These are phyloP conservation scores for Drosophila sp. DNA, from an alignment of 1,140 invertebrate genomes.

Conservation along the genomic window DNA sequence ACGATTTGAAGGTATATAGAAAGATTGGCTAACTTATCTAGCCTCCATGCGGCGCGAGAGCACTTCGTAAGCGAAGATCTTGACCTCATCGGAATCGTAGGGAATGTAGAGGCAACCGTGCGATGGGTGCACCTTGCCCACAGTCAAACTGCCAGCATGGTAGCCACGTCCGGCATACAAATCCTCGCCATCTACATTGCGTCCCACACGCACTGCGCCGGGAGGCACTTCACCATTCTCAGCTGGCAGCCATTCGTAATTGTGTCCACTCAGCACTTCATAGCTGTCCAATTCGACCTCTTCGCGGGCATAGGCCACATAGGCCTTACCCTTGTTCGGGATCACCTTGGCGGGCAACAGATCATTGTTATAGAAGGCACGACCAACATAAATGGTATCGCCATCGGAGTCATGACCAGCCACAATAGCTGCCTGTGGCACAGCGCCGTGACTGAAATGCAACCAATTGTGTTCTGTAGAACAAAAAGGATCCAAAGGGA, in stretches of 20 bases:
- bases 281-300: slow-evolving; percentile 71
- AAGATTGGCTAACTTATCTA: slow-evolving; percentile 37
- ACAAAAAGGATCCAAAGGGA: background rate
- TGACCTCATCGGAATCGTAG: slow-evolving; percentile 87
- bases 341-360: slow-evolving; percentile 90
- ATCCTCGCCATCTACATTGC: slow-evolving; percentile 85
- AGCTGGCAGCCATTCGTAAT: slow-evolving; percentile 84
- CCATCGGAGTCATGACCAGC: slow-evolving; percentile 90
- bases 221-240: slow-evolving; percentile 84
- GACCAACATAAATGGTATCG: slow-evolving; percentile 89
- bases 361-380: slow-evolving; percentile 89
- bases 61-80: slow-evolving; percentile 71
- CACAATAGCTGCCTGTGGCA: slow-evolving; percentile 84
- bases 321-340: slow-evolving; percentile 83
- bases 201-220: slow-evolving; percentile 85
- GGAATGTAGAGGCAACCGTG: slow-evolving; percentile 89
- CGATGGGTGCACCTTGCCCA: slow-evolving; percentile 89
- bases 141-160: slow-evolving; percentile 86
- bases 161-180: slow-evolving; percentile 87
- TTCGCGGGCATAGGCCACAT: slow-evolving; percentile 65
- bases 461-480: slow-evolving; percentile 62
- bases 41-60: slow-evolving; percentile 52
- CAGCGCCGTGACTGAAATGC: slow-evolving; percentile 56
- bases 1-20: background rate
- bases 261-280: slow-evolving; percentile 83